Evolutionary conservation across 2,113 vertebrate genomes (phyloP).

Genomic region (Rana temporaria): DNA sequence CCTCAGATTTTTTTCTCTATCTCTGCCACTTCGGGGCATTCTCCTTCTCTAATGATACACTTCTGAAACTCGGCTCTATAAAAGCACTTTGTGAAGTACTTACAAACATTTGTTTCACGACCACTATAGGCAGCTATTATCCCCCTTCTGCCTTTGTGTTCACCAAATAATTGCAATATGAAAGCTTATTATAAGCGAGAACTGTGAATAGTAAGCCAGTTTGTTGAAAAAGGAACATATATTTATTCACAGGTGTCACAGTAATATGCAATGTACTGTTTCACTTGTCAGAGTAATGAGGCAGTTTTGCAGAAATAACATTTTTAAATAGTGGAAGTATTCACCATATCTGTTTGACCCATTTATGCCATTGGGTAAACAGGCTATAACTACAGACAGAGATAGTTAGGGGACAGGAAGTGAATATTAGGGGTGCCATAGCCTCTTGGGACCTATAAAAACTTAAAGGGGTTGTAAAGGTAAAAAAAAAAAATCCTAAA

Average conservation of each 20-base stretch:
- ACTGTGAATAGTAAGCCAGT: not conserved
- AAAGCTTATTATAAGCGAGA: not conserved
- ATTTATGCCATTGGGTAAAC: too few species aligned
- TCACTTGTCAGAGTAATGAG: too few species aligned
- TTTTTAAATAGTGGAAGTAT: too few species aligned
- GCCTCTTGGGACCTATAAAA: too few species aligned
- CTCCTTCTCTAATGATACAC: slow-evolving; percentile 24
- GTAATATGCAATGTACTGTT: not conserved
- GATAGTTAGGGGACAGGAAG: too few species aligned
- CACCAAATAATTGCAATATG: not conserved
- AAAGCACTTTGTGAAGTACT: slow-evolving; percentile 14
- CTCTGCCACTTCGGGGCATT: slow-evolving; percentile 17
- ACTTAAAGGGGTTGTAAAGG: too few species aligned
- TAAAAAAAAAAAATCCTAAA: too few species aligned
- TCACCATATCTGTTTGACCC: too few species aligned
- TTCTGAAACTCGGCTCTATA: slow-evolving; percentile 11
- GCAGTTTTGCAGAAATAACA: too few species aligned
- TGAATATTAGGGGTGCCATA: too few species aligned
- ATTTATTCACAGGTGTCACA: not conserved
- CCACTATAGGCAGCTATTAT: slow-evolving; percentile 23
- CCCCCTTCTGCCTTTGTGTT: not conserved
- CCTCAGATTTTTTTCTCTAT: not conserved
- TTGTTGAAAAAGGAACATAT: not conserved
- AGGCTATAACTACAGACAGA: too few species aligned
- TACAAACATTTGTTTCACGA: not conserved